Conservation (phyloP, 92 coral and sea anemone genomes). For the Paragorgia papillata region DNA sequence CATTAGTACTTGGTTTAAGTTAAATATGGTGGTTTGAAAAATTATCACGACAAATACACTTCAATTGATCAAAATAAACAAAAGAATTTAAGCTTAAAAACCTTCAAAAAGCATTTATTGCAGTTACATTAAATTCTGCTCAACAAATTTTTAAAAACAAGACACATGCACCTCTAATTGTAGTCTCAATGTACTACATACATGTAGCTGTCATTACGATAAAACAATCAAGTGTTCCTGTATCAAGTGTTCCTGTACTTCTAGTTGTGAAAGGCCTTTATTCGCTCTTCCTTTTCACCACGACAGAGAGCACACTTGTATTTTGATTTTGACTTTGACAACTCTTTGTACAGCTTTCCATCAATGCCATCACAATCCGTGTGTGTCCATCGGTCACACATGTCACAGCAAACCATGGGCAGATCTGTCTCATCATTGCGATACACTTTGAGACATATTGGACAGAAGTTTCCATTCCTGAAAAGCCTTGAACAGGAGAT, state of each 20-base stretch:
- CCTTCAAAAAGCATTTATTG: too few species aligned
- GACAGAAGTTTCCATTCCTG: conserved; percentile 95
- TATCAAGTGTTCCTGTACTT: conserved; percentile 61
- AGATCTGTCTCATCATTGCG: conserved; percentile 97
- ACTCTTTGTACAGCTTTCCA: conserved; percentile 82
- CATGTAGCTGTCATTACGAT: too few species aligned
- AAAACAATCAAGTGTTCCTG: too few species aligned
- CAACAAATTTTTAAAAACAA: too few species aligned
- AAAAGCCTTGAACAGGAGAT: conserved; percentile 91
- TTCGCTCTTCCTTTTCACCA: conserved; percentile 93
- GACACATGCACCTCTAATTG: too few species aligned
- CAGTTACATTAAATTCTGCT: too few species aligned
- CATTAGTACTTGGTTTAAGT: too few species aligned
- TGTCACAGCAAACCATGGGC: conserved; percentile 99
- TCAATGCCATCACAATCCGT: conserved; percentile 98
- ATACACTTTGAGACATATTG: conserved; percentile 95
- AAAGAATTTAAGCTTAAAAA: too few species aligned
- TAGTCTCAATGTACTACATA: too few species aligned
- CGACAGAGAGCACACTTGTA: conserved; percentile 94
- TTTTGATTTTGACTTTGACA: conserved; percentile 86
- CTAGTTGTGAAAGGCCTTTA: conserved; percentile 87
- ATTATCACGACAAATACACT: too few species aligned
- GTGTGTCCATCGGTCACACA: conserved; percentile 96
- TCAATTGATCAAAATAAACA: too few species aligned
- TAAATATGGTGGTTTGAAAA: too few species aligned